phyloP scores from a whole-genome alignment of 2,888 invertebrate genomes.

The Ornithoptera alexandrae region DNA sequence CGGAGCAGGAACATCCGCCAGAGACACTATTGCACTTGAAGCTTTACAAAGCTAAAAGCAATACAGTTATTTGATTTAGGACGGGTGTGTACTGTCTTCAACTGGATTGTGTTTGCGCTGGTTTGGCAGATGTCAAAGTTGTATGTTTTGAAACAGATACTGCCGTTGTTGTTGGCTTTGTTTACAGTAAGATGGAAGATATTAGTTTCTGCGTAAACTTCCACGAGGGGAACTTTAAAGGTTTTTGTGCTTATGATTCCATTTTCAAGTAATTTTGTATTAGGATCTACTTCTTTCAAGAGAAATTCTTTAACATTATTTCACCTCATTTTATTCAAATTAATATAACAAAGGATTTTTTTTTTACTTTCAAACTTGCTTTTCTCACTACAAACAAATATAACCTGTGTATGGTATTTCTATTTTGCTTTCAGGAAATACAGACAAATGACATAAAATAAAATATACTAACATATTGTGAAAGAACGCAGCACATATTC shows the following conservation, averaged over 20 bases:
- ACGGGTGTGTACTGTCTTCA: constrained; percentile 75
- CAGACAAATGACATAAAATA: constrained; percentile 27
- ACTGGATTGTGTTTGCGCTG: constrained; percentile 77
- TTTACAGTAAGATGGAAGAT: constrained; percentile 64
- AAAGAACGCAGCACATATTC: constrained; percentile 28
- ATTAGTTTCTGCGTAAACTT: constrained; percentile 47
- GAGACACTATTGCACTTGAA: constrained; percentile 78
- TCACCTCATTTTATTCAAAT: too few species aligned
- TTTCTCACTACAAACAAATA: constrained; percentile 6
- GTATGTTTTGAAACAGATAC: constrained; percentile 75
- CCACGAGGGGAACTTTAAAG: constrained; percentile 21
- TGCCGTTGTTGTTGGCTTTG: constrained; percentile 64
- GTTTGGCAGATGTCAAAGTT: constrained; percentile 80
- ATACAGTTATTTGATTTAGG: constrained; percentile 81
- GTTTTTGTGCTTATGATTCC: neutral
- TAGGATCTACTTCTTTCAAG: neutral
- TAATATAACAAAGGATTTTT: too few species aligned
- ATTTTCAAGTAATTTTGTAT: neutral
- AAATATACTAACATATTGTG: constrained; percentile 26
- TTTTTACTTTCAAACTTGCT: too few species aligned
- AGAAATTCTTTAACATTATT: too few species aligned
- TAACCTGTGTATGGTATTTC: constrained; percentile 14
- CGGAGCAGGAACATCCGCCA: constrained; percentile 73
- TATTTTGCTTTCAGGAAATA: constrained; percentile 24
- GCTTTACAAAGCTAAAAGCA: constrained; percentile 79